Evolutionary conservation across 1,140 invertebrate genomes (phyloP).

Genomic region (Ceratoteleas bidentatus): DNA sequence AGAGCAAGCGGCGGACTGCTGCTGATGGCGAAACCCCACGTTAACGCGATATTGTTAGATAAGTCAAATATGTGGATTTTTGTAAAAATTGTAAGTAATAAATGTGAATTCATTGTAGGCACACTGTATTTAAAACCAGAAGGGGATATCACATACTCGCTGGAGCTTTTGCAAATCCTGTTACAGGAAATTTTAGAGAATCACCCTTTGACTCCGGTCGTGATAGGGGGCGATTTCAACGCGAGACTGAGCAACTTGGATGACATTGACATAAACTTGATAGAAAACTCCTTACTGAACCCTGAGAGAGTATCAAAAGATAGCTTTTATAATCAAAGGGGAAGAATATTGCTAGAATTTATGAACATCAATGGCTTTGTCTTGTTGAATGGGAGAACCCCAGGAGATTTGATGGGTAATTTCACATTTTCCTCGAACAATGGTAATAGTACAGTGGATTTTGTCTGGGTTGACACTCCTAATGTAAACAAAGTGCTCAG

Average conservation of each 20-base stretch:
- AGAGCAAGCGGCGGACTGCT: neutral
- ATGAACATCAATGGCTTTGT: neutral
- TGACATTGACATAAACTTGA: neutral
- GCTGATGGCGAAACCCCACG: too few relatives aligned
- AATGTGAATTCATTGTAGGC: neutral
- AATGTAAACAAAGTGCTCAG: neutral
- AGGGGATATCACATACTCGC: neutral
- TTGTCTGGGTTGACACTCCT: neutral
- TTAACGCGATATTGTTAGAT: neutral
- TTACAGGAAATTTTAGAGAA: neutral
- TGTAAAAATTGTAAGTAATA: neutral
- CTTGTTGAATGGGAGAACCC: neutral
- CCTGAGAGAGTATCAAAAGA: neutral
- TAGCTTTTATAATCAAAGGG: neutral
- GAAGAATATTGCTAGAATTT: neutral
- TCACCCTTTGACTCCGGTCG: neutral
- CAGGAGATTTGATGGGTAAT: neutral
- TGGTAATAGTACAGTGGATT: neutral
- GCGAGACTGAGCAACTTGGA: neutral
- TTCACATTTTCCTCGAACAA: neutral
- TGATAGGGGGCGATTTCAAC: slow-evolving; percentile 1
- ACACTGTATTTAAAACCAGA: neutral
- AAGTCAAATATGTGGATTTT: neutral
- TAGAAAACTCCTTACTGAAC: neutral
- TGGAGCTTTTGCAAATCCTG: neutral